A percentile compares a stretch with the other conserved stretches of the same genome.
These are phyloP conservation scores for Noctilio leporinus DNA, from an alignment of 2,113 vertebrate species.

Conservation along the genomic window DNA sequence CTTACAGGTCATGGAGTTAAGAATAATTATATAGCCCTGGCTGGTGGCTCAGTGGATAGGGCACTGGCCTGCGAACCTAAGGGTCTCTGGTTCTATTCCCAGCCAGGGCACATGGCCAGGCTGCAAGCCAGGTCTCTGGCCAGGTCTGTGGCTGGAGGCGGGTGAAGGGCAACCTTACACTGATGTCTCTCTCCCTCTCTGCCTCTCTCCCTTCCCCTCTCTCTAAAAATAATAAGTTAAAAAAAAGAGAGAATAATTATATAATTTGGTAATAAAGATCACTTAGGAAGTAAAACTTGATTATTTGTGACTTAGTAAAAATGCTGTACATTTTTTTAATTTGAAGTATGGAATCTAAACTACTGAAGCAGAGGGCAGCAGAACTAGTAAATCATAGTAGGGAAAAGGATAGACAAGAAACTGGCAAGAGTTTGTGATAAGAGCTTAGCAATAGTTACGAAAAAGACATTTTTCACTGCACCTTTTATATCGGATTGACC, in stretches of 20 bases:
- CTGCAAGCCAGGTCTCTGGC: too few relatives aligned
- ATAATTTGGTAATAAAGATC: neutral
- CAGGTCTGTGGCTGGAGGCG: too few relatives aligned
- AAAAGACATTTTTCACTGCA: neutral
- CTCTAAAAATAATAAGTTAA: too few relatives aligned
- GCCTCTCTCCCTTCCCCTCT: too few relatives aligned
- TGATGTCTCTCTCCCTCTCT: too few relatives aligned
- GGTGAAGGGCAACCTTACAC: too few relatives aligned
- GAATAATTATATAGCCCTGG: neutral
- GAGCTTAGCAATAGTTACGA: neutral
- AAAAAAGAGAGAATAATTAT: neutral
- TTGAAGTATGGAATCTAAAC: conserved; percentile 7
- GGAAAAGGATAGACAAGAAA: neutral
- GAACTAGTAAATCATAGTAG: neutral
- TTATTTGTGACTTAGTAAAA: conserved; percentile 45
- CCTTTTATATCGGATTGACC: neutral
- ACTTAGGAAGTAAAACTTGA: neutral
- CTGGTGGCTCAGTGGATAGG: too few relatives aligned
- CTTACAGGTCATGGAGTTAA: neutral
- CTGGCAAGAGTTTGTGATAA: neutral
- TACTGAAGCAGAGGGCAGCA: neutral
- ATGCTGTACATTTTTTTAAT: neutral
- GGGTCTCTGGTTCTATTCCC: too few relatives aligned
- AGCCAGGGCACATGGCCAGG: too few relatives aligned
- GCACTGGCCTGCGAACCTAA: too few relatives aligned